Evolutionary conservation across 2,888 invertebrate species (phyloP).

Genomic region (Eupsilia transversa): DNA sequence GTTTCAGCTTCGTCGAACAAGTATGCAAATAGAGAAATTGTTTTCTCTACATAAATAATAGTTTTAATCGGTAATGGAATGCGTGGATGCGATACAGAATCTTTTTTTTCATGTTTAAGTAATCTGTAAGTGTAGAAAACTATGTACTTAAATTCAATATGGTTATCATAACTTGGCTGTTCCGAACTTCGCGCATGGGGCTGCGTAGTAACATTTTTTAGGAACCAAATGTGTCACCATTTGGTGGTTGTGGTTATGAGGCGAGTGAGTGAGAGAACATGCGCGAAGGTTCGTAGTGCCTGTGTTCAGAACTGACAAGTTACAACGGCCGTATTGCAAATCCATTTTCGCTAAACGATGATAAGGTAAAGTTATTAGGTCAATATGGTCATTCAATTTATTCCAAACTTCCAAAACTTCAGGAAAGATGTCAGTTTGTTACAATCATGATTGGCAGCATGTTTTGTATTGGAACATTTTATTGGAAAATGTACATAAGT

Average conservation of each 20-base stretch:
- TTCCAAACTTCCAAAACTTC: background rate
- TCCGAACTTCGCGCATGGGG: too few relatives aligned
- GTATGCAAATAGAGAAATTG: constrained; percentile 72
- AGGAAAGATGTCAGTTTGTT: background rate
- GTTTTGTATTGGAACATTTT: background rate
- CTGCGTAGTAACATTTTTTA: too few relatives aligned
- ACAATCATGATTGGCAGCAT: background rate
- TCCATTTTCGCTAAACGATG: background rate
- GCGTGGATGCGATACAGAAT: background rate
- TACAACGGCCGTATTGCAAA: too few relatives aligned
- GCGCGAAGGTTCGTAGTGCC: too few relatives aligned
- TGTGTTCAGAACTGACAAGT: too few relatives aligned
- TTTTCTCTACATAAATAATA: constrained; percentile 11
- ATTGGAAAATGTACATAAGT: background rate
- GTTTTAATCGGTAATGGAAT: background rate
- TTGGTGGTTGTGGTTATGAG: too few relatives aligned
- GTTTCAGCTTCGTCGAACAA: constrained; percentile 68
- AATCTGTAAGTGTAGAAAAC: background rate
- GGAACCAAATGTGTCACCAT: too few relatives aligned
- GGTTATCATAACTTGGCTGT: too few relatives aligned
- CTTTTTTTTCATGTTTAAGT: background rate
- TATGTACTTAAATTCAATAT: background rate
- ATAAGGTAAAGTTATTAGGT: background rate
- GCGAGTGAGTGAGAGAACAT: too few relatives aligned
- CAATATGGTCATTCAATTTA: background rate